These are phyloP conservation scores for Fistularia tabacaria DNA, from an alignment of 2,797 vertebrate genomes.

Conservation along the genomic window DNA sequence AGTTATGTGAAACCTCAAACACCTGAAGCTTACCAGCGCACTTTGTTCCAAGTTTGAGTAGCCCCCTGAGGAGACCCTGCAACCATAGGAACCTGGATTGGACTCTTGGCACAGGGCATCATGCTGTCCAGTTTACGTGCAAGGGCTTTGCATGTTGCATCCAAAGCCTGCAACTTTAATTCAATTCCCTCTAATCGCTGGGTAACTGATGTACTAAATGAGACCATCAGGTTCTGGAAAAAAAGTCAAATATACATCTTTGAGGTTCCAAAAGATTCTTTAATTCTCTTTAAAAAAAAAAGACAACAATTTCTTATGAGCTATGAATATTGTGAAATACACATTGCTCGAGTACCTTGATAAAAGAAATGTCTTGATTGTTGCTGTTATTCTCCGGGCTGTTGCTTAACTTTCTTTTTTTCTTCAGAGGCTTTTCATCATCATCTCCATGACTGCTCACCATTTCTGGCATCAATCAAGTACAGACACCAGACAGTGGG, in stretches of 20 bases:
- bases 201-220: conserved; percentile 91
- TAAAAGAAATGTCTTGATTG: conserved; percentile 81
- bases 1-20: not conserved
- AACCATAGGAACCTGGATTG: conserved; percentile 98
- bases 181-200: conserved; percentile 92
- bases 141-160: conserved; percentile 89
- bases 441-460: conserved; percentile 88
- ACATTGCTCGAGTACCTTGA: conserved; percentile 63
- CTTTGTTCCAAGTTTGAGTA: conserved; percentile 99
- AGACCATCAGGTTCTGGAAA: conserved; percentile 85
- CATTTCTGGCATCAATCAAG: conserved; percentile 74
- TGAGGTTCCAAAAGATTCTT: not conserved
- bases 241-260: not conserved
- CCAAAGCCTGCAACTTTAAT: conserved; percentile 89
- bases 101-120: conserved; percentile 88
- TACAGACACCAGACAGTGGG: conserved; percentile 17
- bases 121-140: conserved; percentile 92
- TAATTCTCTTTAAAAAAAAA: not conserved
- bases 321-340: not conserved
- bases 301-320: not conserved
- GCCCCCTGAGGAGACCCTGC: conserved; percentile 95
- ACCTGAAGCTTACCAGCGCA: conserved; percentile 84
- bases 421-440: conserved; percentile 84
- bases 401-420: conserved; percentile 86
- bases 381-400: conserved; percentile 84